phyloP scores from a whole-genome alignment of 1,140 invertebrate genomes.

The Bombus turneri region DNA sequence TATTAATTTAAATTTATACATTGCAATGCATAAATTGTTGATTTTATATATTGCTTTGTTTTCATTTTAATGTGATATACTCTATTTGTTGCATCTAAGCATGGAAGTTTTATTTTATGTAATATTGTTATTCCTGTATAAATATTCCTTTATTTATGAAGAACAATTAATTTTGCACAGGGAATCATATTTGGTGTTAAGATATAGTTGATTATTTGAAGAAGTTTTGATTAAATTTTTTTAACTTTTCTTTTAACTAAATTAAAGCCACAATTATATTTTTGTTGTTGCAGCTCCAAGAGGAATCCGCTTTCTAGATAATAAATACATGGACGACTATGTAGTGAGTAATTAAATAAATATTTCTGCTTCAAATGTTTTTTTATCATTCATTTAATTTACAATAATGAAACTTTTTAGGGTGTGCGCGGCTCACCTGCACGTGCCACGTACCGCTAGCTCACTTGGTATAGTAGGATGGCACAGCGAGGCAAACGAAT shows the following conservation, averaged over 20 bases:
- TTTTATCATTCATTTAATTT: neutral
- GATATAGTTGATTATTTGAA: neutral
- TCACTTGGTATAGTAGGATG: conserved; percentile 84
- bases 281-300: conserved; percentile 75
- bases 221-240: neutral
- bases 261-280: neutral
- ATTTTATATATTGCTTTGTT: conserved; percentile 16
- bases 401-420: conserved; percentile 61
- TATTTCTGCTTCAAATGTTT: neutral
- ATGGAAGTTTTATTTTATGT: conserved; percentile 8
- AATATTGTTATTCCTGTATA: neutral
- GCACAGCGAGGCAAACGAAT: conserved; percentile 88
- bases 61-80: neutral
- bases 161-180: neutral
- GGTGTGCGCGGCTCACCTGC: conserved; percentile 78
- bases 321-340: conserved; percentile 81
- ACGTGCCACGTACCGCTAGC: conserved; percentile 81
- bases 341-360: conserved; percentile 77
- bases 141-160: conserved; percentile 2
- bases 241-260: neutral
- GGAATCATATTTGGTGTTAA: neutral
- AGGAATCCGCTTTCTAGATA: conserved; percentile 75
- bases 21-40: neutral
- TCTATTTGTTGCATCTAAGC: neutral
- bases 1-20: neutral